Conservation (phyloP, 2,113 vertebrate species). For the Thinocorus orbignyianus region DNA sequence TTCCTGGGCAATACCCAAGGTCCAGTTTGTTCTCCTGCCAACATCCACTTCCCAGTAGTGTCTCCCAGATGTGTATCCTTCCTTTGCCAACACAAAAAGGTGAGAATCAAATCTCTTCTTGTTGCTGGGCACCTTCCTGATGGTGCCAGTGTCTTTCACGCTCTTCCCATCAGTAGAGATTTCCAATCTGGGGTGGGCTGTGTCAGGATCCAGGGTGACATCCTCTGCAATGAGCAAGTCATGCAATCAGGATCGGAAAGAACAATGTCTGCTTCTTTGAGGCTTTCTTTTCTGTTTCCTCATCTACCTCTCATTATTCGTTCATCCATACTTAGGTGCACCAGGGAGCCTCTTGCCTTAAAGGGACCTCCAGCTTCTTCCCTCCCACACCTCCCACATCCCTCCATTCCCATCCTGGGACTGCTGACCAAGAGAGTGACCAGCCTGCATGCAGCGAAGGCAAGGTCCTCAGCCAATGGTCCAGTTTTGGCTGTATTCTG, state of each 20-base stretch:
- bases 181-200: neutral
- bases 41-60: neutral
- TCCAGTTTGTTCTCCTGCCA: neutral
- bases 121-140: fast-evolving
- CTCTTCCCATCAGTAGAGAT: neutral
- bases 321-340: no score
- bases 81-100: neutral
- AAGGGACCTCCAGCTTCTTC: no score
- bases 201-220: neutral
- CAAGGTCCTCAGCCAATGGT: no score
- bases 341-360: no score
- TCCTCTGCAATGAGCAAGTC: neutral
- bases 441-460: no score
- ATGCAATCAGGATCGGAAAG: neutral
- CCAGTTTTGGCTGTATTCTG: no score
- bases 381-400: no score
- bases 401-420: no score
- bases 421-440: no score
- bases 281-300: no score
- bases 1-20: neutral
- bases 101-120: neutral
- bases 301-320: no score
- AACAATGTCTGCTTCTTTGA: neutral
- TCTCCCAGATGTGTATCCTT: neutral
- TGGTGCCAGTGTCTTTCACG: neutral